A percentile compares a stretch with the other conserved stretches of the same genome.
These are phyloP conservation scores for Spodoptera picta DNA, from an alignment of 2,888 invertebrate species.

Conservation along the genomic window DNA sequence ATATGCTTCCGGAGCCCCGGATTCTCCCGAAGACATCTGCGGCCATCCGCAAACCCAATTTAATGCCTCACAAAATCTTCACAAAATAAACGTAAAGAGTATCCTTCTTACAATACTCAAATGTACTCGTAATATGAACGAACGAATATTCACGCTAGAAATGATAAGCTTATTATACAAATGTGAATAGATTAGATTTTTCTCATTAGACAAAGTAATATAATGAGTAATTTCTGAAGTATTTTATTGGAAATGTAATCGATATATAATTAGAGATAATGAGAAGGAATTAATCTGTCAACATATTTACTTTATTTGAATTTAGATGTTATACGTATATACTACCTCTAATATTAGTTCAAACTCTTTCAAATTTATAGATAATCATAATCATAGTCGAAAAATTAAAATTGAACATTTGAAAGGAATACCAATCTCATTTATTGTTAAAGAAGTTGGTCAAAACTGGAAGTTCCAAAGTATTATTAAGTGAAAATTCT, in stretches of 20 bases:
- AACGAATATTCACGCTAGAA: slow-evolving; percentile 35
- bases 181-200: slow-evolving; percentile 20
- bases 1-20: slow-evolving; percentile 63
- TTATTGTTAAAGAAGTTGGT: slow-evolving; percentile 17
- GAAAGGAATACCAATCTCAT: slow-evolving; percentile 29
- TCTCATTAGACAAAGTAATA: background rate
- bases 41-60: slow-evolving; percentile 80
- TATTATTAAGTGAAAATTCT: slow-evolving; percentile 66
- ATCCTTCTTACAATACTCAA: slow-evolving; percentile 54
- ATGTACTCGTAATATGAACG: slow-evolving; percentile 49
- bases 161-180: slow-evolving; percentile 21
- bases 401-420: slow-evolving; percentile 7
- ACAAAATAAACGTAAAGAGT: slow-evolving; percentile 77
- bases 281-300: too few relatives aligned
- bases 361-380: too few relatives aligned
- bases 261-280: too few relatives aligned
- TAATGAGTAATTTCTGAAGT: background rate
- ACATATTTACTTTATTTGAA: too few relatives aligned
- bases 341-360: too few relatives aligned
- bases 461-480: slow-evolving; percentile 34
- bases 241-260: too few relatives aligned
- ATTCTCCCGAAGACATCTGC: slow-evolving; percentile 80
- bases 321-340: too few relatives aligned
- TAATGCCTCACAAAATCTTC: slow-evolving; percentile 81
- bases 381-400: background rate